Percentiles rank a stretch among this genome's conserved stretches.
phyloP scores from a whole-genome alignment of 2,797 vertebrate species.

The Acrossocheilus fasciatus region DNA sequence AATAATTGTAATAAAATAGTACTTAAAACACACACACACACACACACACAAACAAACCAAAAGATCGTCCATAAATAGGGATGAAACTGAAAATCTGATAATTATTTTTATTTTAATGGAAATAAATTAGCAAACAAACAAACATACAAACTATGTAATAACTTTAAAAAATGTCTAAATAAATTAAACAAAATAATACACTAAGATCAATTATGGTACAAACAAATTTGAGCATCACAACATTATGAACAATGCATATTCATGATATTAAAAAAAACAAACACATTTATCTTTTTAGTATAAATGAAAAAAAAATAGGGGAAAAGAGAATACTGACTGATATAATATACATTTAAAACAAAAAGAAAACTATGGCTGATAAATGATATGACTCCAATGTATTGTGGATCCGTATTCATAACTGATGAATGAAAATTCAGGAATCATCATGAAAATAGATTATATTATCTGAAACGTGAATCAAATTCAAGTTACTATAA shows the following conservation, averaged over 20 bases:
- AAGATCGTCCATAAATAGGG: no score
- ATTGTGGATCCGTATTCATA: background rate
- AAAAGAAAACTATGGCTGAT: no score
- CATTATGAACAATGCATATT: background rate
- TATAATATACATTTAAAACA: no score
- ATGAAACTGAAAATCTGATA: background rate
- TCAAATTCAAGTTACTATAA: background rate
- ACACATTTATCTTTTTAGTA: no score
- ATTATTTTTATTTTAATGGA: background rate
- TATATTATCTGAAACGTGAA: background rate
- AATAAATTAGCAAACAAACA: no score
- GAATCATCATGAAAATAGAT: background rate
- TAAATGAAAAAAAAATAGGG: no score
- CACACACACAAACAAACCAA: no score
- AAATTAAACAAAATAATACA: background rate
- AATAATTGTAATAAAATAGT: no score
- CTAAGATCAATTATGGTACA: background rate
- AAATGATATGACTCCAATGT: background rate
- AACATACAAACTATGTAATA: no score
- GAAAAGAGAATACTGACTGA: no score
- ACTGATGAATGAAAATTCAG: background rate
- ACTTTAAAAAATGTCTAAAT: background rate
- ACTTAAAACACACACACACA: no score
- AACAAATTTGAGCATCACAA: background rate
- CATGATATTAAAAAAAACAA: no score